A percentile compares a stretch with the other conserved stretches of the same genome.
These are phyloP conservation scores for Helobdella robusta DNA, from an alignment of 2,888 invertebrate genomes.

Conservation along the genomic window DNA sequence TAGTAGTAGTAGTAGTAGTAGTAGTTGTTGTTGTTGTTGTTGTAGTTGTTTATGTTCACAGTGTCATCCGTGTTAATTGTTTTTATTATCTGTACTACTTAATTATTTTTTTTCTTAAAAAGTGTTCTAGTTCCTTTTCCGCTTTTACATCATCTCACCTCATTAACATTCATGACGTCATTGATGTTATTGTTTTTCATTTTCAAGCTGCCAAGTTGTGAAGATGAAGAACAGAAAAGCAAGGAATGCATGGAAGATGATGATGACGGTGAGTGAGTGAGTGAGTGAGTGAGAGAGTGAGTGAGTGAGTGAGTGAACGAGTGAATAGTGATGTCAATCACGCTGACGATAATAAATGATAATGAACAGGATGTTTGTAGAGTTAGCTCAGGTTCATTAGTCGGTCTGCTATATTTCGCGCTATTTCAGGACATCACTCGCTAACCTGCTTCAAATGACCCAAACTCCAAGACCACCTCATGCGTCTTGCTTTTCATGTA, in stretches of 20 bases:
- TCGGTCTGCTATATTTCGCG: no score
- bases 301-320: neutral
- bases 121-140: neutral
- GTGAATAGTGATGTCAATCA: no score
- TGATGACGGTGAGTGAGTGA: neutral
- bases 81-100: neutral
- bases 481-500: no score
- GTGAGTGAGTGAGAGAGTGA: neutral
- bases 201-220: conserved; percentile 21
- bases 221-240: conserved; percentile 23
- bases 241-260: conserved; percentile 8
- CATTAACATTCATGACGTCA: neutral
- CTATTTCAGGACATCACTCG: no score
- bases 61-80: neutral
- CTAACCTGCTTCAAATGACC: no score
- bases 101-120: neutral
- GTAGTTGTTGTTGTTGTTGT: neutral
- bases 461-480: no score
- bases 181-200: neutral
- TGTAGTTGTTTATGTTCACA: neutral
- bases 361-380: no score
- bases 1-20: conserved; percentile 14
- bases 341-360: no score
- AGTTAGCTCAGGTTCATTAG: no score
- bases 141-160: neutral